phyloP scores from a whole-genome alignment of 2,888 invertebrate species.

The Rhagium mordax region DNA sequence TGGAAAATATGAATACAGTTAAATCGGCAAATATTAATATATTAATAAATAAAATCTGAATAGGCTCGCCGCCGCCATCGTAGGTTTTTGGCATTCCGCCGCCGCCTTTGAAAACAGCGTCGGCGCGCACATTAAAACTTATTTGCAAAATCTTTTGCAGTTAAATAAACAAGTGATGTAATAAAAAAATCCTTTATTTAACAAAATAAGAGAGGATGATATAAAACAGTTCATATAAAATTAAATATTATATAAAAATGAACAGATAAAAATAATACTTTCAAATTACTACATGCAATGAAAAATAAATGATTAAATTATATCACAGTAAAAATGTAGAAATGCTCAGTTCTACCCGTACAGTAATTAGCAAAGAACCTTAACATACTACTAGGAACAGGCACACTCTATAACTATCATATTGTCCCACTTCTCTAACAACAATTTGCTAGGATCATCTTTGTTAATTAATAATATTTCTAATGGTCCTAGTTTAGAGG shows the following conservation, averaged over 20 bases:
- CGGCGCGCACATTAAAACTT: no score
- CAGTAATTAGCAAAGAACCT: conserved; percentile 52
- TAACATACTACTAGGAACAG: conserved; percentile 73
- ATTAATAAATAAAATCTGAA: no score
- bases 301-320: conserved; percentile 51
- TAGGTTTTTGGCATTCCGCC: no score
- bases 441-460: conserved; percentile 75
- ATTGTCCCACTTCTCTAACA: conserved; percentile 80
- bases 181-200: conserved; percentile 52
- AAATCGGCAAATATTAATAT: no score
- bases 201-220: conserved; percentile 52
- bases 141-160: no score
- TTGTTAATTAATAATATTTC: conserved; percentile 79
- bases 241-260: conserved; percentile 54
- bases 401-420: conserved; percentile 82
- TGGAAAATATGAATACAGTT: no score
- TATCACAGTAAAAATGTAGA: conserved; percentile 54
- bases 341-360: conserved; percentile 66
- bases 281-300: conserved; percentile 47
- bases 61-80: no score
- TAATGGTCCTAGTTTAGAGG: conserved; percentile 77
- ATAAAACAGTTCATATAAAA: conserved; percentile 54
- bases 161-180: neutral
- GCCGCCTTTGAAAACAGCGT: no score
- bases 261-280: conserved; percentile 56